Evolutionary conservation across 2,888 invertebrate species (phyloP).

Genomic region (Cerastoderma edule): DNA sequence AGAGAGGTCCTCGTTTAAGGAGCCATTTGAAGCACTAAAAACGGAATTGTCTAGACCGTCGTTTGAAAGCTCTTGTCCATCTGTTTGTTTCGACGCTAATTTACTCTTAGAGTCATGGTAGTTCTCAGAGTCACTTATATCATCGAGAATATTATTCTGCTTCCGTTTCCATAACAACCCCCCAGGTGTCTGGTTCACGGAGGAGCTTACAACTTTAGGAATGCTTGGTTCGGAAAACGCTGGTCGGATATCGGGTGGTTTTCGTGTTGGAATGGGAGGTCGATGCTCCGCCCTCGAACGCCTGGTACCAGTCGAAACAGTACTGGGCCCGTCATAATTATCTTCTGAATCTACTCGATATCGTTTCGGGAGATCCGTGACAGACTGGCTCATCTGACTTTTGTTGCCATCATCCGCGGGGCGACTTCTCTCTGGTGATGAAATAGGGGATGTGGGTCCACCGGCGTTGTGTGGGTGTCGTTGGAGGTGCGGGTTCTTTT

Average conservation of each 20-base stretch:
- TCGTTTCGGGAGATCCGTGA: constrained; percentile 22
- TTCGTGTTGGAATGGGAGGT: constrained; percentile 52
- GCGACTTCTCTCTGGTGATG: constrained; percentile 69
- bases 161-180: constrained; percentile 71
- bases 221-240: constrained; percentile 57
- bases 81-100: constrained; percentile 35
- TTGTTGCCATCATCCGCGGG: constrained; percentile 55
- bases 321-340: not conserved
- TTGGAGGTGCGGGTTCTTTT: constrained; percentile 28
- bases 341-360: constrained; percentile 29
- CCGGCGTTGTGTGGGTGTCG: constrained; percentile 63
- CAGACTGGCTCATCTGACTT: constrained; percentile 31
- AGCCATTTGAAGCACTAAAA: constrained; percentile 52
- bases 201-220: constrained; percentile 47
- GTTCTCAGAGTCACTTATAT: constrained; percentile 54
- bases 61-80: constrained; percentile 29
- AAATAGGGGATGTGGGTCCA: constrained; percentile 61
- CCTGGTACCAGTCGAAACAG: constrained; percentile 10
- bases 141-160: constrained; percentile 55
- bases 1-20: constrained; percentile 55
- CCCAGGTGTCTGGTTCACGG: constrained; percentile 64
- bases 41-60: constrained; percentile 52
- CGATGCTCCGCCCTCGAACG: constrained; percentile 58
- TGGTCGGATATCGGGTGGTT: constrained; percentile 49
- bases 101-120: constrained; percentile 41